Percentiles rank a stretch among this genome's conserved stretches.
Conservation (phyloP, 2,797 vertebrate species). For the Poecilia gillii region DNA sequence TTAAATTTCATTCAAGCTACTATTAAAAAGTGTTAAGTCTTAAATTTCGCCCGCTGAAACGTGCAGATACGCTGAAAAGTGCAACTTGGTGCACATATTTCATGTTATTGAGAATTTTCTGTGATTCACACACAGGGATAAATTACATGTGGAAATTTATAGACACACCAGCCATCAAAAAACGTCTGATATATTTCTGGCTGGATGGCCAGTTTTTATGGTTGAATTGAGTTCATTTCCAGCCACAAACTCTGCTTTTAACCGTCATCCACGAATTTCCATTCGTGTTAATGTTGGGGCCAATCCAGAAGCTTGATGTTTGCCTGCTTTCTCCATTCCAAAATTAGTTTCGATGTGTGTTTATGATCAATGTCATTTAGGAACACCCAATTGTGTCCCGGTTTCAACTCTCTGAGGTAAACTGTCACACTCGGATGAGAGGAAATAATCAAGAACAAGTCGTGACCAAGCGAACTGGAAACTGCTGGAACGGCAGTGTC, state of each 20-base stretch:
- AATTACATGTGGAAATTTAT: neutral
- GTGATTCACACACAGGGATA: neutral
- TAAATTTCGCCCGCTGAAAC: no score
- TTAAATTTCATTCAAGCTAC: no score
- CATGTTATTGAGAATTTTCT: neutral
- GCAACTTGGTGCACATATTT: neutral
- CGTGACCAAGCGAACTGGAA: neutral
- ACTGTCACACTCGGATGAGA: neutral
- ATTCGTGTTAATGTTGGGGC: neutral
- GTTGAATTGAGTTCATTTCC: neutral
- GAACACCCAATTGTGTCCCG: neutral
- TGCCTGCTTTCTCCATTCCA: neutral
- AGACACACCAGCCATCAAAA: neutral
- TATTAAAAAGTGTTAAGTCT: no score
- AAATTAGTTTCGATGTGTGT: neutral
- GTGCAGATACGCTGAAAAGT: neutral
- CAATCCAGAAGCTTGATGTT: neutral
- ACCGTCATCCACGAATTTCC: neutral
- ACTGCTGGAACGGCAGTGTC: neutral
- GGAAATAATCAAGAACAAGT: neutral
- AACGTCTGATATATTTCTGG: neutral
- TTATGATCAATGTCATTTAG: neutral
- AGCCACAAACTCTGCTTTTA: neutral
- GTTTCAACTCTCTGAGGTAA: neutral
- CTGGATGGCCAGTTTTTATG: neutral